phyloP scores from a whole-genome alignment of 2,113 vertebrate genomes.

The Otocyon megalotis region DNA sequence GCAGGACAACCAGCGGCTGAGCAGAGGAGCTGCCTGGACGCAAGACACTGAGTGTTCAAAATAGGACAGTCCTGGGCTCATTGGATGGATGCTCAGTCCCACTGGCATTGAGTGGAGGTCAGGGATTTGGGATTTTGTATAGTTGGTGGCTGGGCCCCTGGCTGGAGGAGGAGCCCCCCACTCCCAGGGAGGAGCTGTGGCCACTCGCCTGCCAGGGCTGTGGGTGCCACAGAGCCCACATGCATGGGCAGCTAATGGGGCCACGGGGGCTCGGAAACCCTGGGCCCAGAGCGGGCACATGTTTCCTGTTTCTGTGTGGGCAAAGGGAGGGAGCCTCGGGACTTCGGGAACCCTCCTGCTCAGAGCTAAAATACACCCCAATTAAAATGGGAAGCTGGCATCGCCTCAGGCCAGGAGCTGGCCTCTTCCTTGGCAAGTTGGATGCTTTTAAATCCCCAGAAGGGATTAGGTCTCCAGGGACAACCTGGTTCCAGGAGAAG shows the following conservation, averaged over 20 bases:
- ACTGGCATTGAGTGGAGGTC: neutral
- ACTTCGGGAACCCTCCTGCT: neutral
- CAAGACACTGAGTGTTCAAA: neutral
- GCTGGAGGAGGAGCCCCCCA: neutral
- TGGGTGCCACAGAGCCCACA: accelerated
- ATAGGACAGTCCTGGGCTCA: neutral
- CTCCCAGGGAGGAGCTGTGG: neutral
- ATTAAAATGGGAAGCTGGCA: slow-evolving; percentile 9
- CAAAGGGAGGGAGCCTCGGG: accelerated
- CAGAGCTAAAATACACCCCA: slow-evolving; percentile 10
- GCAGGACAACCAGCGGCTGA: neutral
- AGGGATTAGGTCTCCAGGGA: slow-evolving; percentile 17
- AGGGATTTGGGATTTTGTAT: neutral
- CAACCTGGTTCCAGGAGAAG: neutral
- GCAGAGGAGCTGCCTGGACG: neutral
- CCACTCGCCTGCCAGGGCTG: accelerated
- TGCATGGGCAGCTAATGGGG: accelerated
- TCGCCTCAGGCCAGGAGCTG: neutral
- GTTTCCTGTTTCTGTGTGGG: neutral
- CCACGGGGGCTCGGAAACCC: accelerated
- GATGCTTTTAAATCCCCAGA: neutral
- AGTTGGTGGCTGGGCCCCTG: neutral
- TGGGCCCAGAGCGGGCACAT: accelerated
- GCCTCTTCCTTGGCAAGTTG: neutral
- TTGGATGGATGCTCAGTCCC: accelerated